These are phyloP conservation scores for Thumatha senex DNA, from an alignment of 2,888 invertebrate genomes.

Conservation along the genomic window DNA sequence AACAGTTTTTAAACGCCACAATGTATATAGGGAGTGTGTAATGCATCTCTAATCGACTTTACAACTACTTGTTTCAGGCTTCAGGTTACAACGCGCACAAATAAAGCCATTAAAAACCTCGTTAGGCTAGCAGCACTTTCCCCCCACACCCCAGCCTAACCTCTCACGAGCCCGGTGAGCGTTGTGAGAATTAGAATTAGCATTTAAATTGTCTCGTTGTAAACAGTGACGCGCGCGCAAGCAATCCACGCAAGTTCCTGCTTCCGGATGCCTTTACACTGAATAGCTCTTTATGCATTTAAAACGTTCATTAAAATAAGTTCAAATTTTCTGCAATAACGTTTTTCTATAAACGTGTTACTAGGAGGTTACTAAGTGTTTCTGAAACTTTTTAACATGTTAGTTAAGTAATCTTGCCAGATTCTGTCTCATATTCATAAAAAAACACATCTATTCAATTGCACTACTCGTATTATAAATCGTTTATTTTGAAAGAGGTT, in stretches of 20 bases:
- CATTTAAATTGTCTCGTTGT: constrained; percentile 54
- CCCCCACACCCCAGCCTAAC: not conserved
- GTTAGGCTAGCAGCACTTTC: constrained; percentile 27
- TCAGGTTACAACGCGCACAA: constrained; percentile 21
- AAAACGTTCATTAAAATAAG: too few species aligned
- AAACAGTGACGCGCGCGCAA: constrained; percentile 42
- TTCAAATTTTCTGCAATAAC: too few species aligned
- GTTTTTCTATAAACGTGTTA: too few species aligned
- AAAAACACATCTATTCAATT: too few species aligned
- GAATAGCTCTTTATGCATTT: not conserved
- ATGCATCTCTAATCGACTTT: not conserved
- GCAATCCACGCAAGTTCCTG: constrained; percentile 23
- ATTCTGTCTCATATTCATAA: too few species aligned
- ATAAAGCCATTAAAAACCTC: constrained; percentile 54
- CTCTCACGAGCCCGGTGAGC: constrained; percentile 3
- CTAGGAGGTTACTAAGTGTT: too few species aligned
- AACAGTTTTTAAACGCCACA: too few species aligned
- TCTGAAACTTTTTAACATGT: too few species aligned
- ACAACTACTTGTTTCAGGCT: constrained; percentile 2
- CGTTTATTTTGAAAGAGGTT: too few species aligned
- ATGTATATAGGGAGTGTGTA: not conserved
- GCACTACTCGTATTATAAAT: too few species aligned
- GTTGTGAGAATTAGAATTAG: constrained; percentile 47
- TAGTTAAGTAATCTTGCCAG: too few species aligned
- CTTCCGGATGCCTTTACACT: constrained; percentile 24